Evolutionary conservation across 2,888 invertebrate species (phyloP).

Genomic region (Hermaeophaga mercurialis): DNA sequence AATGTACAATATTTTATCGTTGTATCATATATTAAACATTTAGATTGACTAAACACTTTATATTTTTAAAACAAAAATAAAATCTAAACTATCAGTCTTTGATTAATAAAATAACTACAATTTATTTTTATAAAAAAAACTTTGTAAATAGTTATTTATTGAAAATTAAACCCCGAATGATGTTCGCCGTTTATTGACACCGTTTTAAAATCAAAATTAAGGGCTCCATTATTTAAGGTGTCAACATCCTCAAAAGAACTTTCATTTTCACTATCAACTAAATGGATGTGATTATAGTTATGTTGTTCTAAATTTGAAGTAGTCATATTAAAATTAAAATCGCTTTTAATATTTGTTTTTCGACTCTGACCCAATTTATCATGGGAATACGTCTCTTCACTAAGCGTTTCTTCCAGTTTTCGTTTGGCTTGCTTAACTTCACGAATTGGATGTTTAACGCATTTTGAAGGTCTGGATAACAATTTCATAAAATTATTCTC

Average conservation of each 20-base stretch:
- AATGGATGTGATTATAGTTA: neutral
- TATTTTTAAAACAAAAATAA: no score
- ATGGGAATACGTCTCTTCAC: neutral
- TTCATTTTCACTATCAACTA: neutral
- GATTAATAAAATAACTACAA: no score
- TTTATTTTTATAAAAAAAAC: no score
- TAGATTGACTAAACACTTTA: no score
- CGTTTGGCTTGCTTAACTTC: conserved; percentile 9
- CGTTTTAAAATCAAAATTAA: neutral
- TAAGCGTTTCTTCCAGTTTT: conserved; percentile 17
- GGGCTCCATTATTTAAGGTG: no score
- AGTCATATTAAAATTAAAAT: neutral
- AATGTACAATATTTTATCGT: no score
- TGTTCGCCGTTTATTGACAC: neutral
- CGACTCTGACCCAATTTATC: neutral
- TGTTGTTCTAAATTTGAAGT: neutral
- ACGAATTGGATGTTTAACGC: conserved; percentile 1
- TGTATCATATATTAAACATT: no score
- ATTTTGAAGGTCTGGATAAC: conserved; percentile 26
- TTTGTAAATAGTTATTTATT: no score
- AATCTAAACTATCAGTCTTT: no score
- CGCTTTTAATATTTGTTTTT: neutral
- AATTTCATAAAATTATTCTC: conserved; percentile 19
- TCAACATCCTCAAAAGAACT: neutral
- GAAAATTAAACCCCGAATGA: neutral